A percentile compares a stretch with the other conserved stretches of the same genome.
Conservation (phyloP, 2,888 invertebrate genomes). For the Synergus laeviventris region DNA sequence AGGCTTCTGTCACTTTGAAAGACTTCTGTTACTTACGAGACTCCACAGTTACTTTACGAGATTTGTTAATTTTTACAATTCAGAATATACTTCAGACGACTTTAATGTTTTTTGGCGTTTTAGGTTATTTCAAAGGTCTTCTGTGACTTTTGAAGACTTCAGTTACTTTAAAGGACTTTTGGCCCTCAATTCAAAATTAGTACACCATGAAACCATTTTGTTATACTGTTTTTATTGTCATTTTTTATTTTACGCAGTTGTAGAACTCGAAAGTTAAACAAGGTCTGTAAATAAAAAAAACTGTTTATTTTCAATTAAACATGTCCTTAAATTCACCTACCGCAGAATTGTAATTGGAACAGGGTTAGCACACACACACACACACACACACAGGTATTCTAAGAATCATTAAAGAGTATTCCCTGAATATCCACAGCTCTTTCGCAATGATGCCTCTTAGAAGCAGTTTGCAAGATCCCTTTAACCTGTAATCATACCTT, state of each 20-base stretch:
- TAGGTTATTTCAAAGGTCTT: too few relatives aligned
- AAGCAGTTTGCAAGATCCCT: background rate
- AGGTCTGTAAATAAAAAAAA: background rate
- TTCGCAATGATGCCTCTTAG: conserved; percentile 32
- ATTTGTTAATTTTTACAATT: too few relatives aligned
- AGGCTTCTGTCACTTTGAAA: too few relatives aligned
- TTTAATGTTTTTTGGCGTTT: too few relatives aligned
- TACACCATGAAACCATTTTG: background rate
- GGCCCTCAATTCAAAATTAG: too few relatives aligned
- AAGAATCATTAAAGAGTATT: conserved; percentile 29
- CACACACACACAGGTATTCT: conserved; percentile 3
- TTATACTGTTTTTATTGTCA: background rate
- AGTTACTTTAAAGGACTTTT: too few relatives aligned
- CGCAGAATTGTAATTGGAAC: background rate
- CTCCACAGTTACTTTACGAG: too few relatives aligned
- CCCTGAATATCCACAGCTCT: conserved; percentile 16
- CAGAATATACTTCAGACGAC: too few relatives aligned
- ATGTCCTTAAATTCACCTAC: conserved; percentile 6
- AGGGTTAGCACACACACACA: too few relatives aligned
- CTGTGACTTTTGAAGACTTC: too few relatives aligned
- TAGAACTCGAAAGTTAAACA: background rate
- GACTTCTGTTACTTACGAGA: too few relatives aligned
- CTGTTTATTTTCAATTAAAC: background rate
- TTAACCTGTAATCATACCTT: conserved; percentile 4
- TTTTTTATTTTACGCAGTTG: background rate